Percentiles rank a stretch among this genome's conserved stretches.
Evolutionary conservation across 92 coral and sea anemone species (phyloP).

Genomic region (Bergia puertoricense): DNA sequence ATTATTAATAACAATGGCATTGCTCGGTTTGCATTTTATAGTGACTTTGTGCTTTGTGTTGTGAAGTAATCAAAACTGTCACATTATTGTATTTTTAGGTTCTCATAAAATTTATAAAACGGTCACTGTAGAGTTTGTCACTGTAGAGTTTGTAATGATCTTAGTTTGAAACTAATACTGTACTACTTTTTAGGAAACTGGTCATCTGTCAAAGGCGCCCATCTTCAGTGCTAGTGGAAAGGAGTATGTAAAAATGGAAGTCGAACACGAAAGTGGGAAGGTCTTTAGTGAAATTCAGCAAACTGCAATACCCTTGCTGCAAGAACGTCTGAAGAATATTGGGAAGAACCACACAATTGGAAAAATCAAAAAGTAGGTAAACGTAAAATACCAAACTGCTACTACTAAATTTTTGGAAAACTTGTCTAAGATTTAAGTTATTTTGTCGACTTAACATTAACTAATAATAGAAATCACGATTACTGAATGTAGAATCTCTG

Average conservation of each 20-base stretch:
- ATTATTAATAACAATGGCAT: too few relatives aligned
- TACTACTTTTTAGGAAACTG: background rate
- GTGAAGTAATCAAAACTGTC: too few relatives aligned
- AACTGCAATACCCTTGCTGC: background rate
- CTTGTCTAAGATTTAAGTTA: background rate
- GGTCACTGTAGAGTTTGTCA: too few relatives aligned
- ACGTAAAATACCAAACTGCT: background rate
- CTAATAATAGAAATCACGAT: background rate
- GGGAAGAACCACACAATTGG: background rate
- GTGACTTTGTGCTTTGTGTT: too few relatives aligned
- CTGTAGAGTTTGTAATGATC: too few relatives aligned
- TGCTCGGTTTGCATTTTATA: too few relatives aligned
- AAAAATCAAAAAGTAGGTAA: background rate
- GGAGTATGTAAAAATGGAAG: background rate
- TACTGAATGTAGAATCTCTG: background rate
- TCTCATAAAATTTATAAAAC: too few relatives aligned
- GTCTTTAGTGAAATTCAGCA: background rate
- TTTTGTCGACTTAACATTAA: background rate
- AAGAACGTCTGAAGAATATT: background rate
- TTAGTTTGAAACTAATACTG: background rate
- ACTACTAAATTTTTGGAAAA: too few relatives aligned
- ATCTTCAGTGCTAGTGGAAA: background rate
- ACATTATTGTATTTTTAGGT: too few relatives aligned
- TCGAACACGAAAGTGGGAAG: background rate
- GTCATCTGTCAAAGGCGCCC: background rate